phyloP scores from a whole-genome alignment of 2,888 invertebrate species.

The Hecatera dysodea region DNA sequence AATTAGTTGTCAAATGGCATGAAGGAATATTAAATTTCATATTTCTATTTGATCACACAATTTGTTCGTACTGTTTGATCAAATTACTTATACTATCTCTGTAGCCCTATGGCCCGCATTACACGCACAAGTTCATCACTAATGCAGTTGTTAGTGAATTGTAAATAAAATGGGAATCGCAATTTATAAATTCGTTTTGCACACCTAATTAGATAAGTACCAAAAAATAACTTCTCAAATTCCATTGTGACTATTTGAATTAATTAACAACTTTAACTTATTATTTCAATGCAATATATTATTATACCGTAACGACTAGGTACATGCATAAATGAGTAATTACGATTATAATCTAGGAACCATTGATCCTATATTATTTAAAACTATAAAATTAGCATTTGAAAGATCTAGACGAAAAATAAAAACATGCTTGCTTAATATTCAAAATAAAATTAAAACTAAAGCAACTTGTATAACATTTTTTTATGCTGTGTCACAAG shows the following conservation, averaged over 20 bases:
- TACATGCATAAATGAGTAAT: background rate
- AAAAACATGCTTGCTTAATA: background rate
- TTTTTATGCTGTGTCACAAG: background rate
- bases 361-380: background rate
- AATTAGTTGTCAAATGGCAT: too few species aligned
- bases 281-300: background rate
- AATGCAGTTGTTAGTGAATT: background rate
- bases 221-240: background rate
- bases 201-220: background rate
- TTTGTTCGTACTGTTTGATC: too few species aligned
- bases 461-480: constrained; percentile 28
- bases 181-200: background rate
- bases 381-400: background rate
- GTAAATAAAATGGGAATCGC: background rate
- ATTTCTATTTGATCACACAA: too few species aligned
- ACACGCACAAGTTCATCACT: background rate
- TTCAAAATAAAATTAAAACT: constrained; percentile 1
- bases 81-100: too few species aligned
- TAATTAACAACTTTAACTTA: background rate
- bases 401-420: background rate
- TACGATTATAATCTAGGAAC: background rate
- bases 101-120: too few species aligned
- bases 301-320: background rate
- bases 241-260: background rate
- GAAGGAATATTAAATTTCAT: too few species aligned